phyloP scores from a whole-genome alignment of 2,888 invertebrate genomes.

The Drosophila siamana region DNA sequence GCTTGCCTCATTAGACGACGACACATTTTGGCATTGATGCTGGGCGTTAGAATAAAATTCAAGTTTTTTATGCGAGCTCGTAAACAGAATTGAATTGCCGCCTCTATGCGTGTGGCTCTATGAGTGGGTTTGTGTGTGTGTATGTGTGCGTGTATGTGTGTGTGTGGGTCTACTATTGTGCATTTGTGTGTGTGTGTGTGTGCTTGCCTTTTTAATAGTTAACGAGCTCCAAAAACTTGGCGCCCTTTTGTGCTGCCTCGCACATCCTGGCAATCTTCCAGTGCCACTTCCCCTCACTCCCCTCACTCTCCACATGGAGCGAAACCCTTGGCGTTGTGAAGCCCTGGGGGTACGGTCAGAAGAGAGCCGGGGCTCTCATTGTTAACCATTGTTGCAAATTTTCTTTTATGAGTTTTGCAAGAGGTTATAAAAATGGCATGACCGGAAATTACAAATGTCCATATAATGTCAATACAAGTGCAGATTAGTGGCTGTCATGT shows the following conservation, averaged over 20 bases:
- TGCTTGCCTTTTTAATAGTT: slow-evolving; percentile 74
- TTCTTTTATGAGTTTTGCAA: slow-evolving; percentile 69
- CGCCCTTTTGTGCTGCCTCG: slow-evolving; percentile 40
- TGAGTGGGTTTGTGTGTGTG: slow-evolving; percentile 26
- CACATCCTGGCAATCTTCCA: slow-evolving; percentile 55
- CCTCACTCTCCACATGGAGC: too few relatives aligned
- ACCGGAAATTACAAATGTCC: slow-evolving; percentile 82
- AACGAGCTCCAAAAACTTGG: slow-evolving; percentile 69
- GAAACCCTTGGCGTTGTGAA: slow-evolving; percentile 18
- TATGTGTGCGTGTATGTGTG: slow-evolving; percentile 4
- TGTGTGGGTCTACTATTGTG: slow-evolving; percentile 41
- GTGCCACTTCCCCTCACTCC: too few relatives aligned
- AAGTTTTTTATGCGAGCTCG: slow-evolving; percentile 83
- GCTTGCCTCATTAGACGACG: slow-evolving; percentile 69
- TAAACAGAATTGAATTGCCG: slow-evolving; percentile 83
- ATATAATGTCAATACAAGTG: slow-evolving; percentile 81
- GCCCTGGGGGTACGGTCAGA: slow-evolving; percentile 37
- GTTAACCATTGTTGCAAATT: slow-evolving; percentile 77
- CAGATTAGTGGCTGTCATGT: slow-evolving; percentile 80
- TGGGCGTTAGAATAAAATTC: slow-evolving; percentile 75
- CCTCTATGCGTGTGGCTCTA: slow-evolving; percentile 10
- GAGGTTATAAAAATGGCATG: slow-evolving; percentile 76
- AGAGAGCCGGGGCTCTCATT: slow-evolving; percentile 58
- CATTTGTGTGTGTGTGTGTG: slow-evolving; percentile 11
- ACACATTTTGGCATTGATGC: slow-evolving; percentile 61